A percentile compares a stretch with the other conserved stretches of the same genome.
Evolutionary conservation across 2,888 invertebrate species (phyloP).

Genomic region (Charanyca ferruginea): DNA sequence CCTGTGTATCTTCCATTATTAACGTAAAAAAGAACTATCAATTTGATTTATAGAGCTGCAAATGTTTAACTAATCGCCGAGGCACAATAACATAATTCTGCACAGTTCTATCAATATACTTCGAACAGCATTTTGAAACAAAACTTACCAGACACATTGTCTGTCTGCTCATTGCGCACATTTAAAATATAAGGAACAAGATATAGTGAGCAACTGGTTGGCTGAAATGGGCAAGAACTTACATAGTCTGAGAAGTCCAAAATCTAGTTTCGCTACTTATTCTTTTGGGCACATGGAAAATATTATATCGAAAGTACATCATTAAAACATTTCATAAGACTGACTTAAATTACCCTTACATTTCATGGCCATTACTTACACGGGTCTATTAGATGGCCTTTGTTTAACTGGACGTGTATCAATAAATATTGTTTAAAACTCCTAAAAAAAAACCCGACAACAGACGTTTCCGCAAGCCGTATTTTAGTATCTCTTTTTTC

Average conservation of each 20-base stretch:
- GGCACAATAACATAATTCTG: constrained; percentile 34
- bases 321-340: not conserved
- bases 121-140: constrained; percentile 31
- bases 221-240: constrained; percentile 13
- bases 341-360: not conserved
- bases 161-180: constrained; percentile 41
- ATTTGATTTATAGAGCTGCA: constrained; percentile 5
- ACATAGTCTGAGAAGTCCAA: not conserved
- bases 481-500: constrained; percentile 10
- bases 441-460: constrained; percentile 4
- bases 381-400: not conserved
- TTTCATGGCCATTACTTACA: not conserved
- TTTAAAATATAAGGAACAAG: constrained; percentile 29
- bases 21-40: not conserved
- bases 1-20: not conserved
- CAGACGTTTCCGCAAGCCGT: constrained; percentile 27
- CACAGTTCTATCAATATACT: constrained; percentile 37
- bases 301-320: not conserved
- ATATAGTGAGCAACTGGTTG: constrained; percentile 8
- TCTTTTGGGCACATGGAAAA: too few relatives aligned
- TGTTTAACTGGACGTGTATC: not conserved
- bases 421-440: constrained; percentile 1
- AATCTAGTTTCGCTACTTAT: not conserved
- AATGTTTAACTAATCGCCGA: constrained; percentile 19
- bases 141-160: constrained; percentile 53